Percentiles rank a stretch among this genome's conserved stretches.
These are phyloP conservation scores for Ariopsis seemanni DNA, from an alignment of 2,113 vertebrate genomes.

Conservation along the genomic window DNA sequence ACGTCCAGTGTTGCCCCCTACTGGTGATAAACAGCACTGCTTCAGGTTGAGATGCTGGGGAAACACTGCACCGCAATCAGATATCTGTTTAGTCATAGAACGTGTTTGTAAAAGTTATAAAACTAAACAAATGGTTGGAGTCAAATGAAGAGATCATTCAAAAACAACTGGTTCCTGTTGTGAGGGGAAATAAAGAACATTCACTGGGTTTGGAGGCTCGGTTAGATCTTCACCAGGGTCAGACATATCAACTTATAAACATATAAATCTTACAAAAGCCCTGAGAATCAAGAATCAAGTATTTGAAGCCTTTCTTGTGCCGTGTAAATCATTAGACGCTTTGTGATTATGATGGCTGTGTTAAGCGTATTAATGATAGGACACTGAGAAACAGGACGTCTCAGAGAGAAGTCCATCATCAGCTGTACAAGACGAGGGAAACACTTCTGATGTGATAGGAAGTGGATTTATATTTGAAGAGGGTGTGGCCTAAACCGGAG, in stretches of 20 bases:
- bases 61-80: not conserved
- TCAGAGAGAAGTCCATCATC: not conserved
- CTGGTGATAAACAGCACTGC: conserved; percentile 31
- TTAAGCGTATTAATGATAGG: not conserved
- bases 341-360: not conserved
- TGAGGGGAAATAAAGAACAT: not conserved
- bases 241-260: not conserved
- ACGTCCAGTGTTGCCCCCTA: conserved; percentile 48
- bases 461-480: not conserved
- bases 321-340: not conserved
- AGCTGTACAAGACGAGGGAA: not conserved
- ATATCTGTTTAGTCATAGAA: not conserved
- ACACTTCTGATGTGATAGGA: not conserved
- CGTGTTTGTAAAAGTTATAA: not conserved
- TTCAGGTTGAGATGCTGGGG: not conserved
- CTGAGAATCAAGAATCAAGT: not conserved
- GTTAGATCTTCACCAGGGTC: not conserved
- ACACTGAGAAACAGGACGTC: not conserved
- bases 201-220: not conserved
- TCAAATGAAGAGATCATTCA: not conserved
- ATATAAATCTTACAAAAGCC: not conserved
- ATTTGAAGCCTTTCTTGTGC: not conserved
- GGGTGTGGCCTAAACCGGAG: not conserved
- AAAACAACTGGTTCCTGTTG: too few species aligned
- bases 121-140: not conserved